phyloP scores from a whole-genome alignment of 2,113 vertebrate species.

The Formicarius rufipectus region DNA sequence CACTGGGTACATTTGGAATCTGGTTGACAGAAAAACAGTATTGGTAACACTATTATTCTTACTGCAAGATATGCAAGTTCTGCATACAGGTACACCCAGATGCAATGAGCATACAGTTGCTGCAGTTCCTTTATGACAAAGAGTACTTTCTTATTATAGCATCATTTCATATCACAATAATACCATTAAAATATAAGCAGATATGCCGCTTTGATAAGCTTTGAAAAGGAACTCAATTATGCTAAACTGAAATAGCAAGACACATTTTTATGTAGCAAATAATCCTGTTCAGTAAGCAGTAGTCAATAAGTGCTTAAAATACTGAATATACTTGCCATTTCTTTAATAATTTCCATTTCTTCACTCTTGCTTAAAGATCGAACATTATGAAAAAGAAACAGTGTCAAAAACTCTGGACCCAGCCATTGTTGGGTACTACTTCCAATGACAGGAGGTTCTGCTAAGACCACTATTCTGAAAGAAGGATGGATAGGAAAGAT shows the following conservation, averaged over 20 bases:
- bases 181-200: neutral
- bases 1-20: slow-evolving; percentile 81
- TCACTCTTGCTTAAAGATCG: slow-evolving; percentile 82
- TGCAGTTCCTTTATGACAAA: neutral
- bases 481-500: slow-evolving; percentile 91
- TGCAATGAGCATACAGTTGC: neutral
- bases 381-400: slow-evolving; percentile 92
- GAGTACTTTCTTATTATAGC: neutral
- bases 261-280: neutral
- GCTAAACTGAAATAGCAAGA: neutral
- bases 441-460: slow-evolving; percentile 88
- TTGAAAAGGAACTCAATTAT: neutral
- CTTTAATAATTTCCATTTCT: slow-evolving; percentile 85
- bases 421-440: slow-evolving; percentile 90
- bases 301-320: neutral
- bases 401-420: slow-evolving; percentile 90
- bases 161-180: neutral
- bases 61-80: neutral
- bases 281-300: neutral
- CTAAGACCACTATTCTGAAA: slow-evolving; percentile 91
- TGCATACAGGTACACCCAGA: neutral
- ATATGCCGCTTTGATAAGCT: neutral
- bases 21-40: slow-evolving; percentile 53
- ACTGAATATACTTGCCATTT: slow-evolving; percentile 79
- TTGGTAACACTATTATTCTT: neutral